Percentiles rank a stretch among this genome's conserved stretches.
Conservation (phyloP, 2,797 vertebrate species). For the Coregonus suidteri region DNA sequence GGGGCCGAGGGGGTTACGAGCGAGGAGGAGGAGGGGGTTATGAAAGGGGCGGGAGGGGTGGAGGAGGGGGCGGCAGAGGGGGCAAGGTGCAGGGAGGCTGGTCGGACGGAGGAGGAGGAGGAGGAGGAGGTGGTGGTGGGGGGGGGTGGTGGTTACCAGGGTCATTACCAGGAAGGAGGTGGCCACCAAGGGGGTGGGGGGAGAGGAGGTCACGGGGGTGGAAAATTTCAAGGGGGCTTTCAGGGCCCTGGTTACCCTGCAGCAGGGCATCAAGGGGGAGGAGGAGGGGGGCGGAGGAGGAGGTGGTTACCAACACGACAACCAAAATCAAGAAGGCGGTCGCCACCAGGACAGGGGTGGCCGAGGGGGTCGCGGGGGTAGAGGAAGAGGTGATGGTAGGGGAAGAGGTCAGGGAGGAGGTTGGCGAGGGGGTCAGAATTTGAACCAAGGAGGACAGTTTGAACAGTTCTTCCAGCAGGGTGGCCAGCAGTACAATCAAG, state of each 20-base stretch:
- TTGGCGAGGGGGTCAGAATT: constrained; percentile 90
- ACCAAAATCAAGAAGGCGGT: constrained; percentile 66
- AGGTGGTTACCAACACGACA: constrained; percentile 73
- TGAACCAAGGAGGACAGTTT: constrained; percentile 95
- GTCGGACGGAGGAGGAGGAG: constrained; percentile 78
- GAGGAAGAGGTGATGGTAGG: constrained; percentile 79
- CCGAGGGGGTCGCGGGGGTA: constrained; percentile 76
- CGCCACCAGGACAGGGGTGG: constrained; percentile 81
- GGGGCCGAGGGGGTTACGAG: constrained; percentile 83
- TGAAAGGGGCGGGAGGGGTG: constrained; percentile 74
- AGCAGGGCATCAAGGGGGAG: constrained; percentile 77
- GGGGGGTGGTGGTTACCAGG: constrained; percentile 75
- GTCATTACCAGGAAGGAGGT: constrained; percentile 65
- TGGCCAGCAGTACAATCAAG: constrained; percentile 93
- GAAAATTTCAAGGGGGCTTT: constrained; percentile 77
- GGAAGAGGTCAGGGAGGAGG: constrained; percentile 82
- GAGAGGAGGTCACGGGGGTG: constrained; percentile 74
- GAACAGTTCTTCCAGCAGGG: constrained; percentile 99
- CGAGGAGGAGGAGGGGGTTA: constrained; percentile 67
- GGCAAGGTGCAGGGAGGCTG: constrained; percentile 77
- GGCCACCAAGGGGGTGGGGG: constrained; percentile 73
- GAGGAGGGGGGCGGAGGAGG: constrained; percentile 70
- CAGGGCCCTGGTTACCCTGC: constrained; percentile 81
- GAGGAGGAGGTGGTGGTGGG: constrained; percentile 67
- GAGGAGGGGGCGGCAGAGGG: constrained; percentile 76